phyloP scores from a whole-genome alignment of 2,888 invertebrate genomes.

The Nipponacmea schrenckii region DNA sequence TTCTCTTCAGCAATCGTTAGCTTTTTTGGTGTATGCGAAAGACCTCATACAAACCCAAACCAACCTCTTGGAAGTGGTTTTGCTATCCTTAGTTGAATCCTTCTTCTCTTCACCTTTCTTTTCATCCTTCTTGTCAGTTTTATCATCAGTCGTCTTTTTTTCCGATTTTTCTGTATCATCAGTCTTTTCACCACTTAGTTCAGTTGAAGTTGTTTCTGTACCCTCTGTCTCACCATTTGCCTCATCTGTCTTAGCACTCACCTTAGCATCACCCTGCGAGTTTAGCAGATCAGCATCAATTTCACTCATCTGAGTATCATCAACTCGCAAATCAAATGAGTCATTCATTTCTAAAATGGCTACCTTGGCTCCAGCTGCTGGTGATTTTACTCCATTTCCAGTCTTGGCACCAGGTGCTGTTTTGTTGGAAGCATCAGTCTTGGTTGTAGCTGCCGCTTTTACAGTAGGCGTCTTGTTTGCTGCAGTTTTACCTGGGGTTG shows the following conservation, averaged over 20 bases:
- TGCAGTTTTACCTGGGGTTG: slow-evolving; percentile 7
- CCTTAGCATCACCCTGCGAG: slow-evolving; percentile 25
- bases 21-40: slow-evolving; percentile 1
- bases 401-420: not conserved
- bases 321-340: slow-evolving; percentile 67
- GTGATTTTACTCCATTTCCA: not conserved
- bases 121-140: slow-evolving; percentile 39
- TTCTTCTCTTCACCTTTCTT: slow-evolving; percentile 45
- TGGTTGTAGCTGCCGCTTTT: not conserved
- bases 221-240: slow-evolving; percentile 11
- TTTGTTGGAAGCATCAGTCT: not conserved
- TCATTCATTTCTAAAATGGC: slow-evolving; percentile 48
- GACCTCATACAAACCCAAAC: slow-evolving; percentile 35
- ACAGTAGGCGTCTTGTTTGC: not conserved
- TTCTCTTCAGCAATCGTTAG: too few relatives aligned
- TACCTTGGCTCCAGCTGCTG: slow-evolving; percentile 29
- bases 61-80: slow-evolving; percentile 51
- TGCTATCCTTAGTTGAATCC: slow-evolving; percentile 45
- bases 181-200: slow-evolving; percentile 15
- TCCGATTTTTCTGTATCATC: slow-evolving; percentile 35
- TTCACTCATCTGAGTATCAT: slow-evolving; percentile 65
- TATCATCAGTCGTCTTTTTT: slow-evolving; percentile 28
- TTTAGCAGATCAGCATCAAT: slow-evolving; percentile 62
- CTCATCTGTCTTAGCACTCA: slow-evolving; percentile 31
- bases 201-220: slow-evolving; percentile 15